Evolutionary conservation across 2,797 vertebrate species (phyloP).

Genomic region (Macropodus opercularis): DNA sequence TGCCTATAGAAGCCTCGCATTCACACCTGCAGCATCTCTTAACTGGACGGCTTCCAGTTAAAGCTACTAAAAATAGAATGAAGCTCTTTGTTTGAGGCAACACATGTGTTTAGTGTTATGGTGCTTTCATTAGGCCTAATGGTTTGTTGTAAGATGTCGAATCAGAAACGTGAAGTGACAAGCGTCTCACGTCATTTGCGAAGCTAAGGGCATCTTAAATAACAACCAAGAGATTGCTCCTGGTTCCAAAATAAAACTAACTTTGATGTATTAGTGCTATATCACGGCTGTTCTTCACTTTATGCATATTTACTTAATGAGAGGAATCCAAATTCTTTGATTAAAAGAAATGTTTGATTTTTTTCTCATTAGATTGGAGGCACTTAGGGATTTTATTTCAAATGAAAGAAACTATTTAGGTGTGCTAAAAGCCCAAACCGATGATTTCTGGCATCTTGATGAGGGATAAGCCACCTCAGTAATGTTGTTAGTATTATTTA

Average conservation of each 20-base stretch:
- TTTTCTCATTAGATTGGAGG: not conserved
- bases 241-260: constrained; percentile 16
- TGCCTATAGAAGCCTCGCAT: not conserved
- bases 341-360: not conserved
- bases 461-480: constrained; percentile 3
- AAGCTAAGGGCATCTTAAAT: constrained; percentile 20
- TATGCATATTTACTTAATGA: no score
- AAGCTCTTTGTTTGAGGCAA: not conserved
- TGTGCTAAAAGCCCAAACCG: not conserved
- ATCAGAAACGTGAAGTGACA: constrained; percentile 21
- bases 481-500: not conserved
- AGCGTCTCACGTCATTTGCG: constrained; percentile 4
- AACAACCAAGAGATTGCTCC: constrained; percentile 15
- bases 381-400: not conserved
- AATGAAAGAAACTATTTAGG: constrained; percentile 1
- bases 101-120: not conserved
- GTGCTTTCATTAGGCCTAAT: constrained; percentile 6
- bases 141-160: constrained; percentile 7
- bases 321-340: not conserved
- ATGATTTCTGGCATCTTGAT: constrained; percentile 2
- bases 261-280: not conserved
- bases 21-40: not conserved
- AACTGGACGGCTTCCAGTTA: constrained; percentile 8
- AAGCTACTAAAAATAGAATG: constrained; percentile 35
- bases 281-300: no score